Evolutionary conservation across 2,888 invertebrate genomes (phyloP), one percentile per base, ranked within the genome.

Genomic region (Hydrotaea cyrtoneurina): DNA sequence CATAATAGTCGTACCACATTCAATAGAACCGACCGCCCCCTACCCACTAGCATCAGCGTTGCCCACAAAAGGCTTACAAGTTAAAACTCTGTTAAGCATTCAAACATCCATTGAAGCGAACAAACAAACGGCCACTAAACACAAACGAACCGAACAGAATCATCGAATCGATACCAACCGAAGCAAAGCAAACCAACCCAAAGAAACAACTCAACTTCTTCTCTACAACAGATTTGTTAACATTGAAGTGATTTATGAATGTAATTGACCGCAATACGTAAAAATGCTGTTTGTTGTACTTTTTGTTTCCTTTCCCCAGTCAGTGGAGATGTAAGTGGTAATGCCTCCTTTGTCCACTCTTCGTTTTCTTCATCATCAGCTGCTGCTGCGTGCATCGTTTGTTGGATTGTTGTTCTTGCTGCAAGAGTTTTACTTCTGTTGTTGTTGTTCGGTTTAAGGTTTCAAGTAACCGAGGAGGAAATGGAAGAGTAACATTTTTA

Each of bases 251-350:
- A 87, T 87, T 87, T 87, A 87, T 86, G 86, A 81, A 82, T 80
- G 85, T 82, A 87, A 86, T 87, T 87, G 87, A 87, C 87, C 86
- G 86, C 87, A 86, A 84, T 86, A 76, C 39, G 78, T 80, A 82
- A 85, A 59, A 69, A 75, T 31, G 36, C 26, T 73, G 39, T 31
- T 46, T 15, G 23, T 11, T 46, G 23, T 46, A 23, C 21, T 39
- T 46, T 66, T n/a, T n/a, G n/a, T n/a, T n/a, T 11, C 2, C 66
- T 23, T 39, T 69, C 19, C 66, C 39, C 36, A 8, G 39, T 13
- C 39, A 39, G 23, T 11, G 15, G 10, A 69, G 69, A 69, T 69
- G 66, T 39, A 43, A 39, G 39, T 19, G 10, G 31, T 21, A 23
- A 21, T 21, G 55, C 7, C 21, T 19, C 55, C 39, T 66, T 15